Percentiles rank a stretch among this genome's conserved stretches.
Conservation (phyloP, 2,888 invertebrate species). For the Leptinotarsa haldemani region DNA sequence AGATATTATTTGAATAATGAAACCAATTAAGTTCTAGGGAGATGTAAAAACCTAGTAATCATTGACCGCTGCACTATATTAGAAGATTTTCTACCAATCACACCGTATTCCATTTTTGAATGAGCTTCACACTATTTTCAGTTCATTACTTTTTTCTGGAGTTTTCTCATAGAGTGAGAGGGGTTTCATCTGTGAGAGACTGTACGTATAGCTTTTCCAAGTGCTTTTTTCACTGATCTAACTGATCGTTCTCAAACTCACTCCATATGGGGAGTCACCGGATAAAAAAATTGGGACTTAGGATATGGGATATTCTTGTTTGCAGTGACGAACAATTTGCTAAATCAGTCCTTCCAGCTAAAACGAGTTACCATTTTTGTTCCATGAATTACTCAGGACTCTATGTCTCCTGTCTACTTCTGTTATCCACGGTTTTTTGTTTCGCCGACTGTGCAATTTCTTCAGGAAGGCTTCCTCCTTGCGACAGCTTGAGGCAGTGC, state of each 20-base stretch:
- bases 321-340: neutral
- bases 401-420: too few relatives aligned
- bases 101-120: too few relatives aligned
- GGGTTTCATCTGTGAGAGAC: neutral
- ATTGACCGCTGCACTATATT: too few relatives aligned
- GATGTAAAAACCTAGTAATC: too few relatives aligned
- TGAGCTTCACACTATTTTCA: too few relatives aligned
- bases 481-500: neutral
- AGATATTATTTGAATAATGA: too few relatives aligned
- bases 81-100: too few relatives aligned
- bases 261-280: conserved; percentile 2
- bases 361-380: neutral
- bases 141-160: too few relatives aligned
- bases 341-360: neutral
- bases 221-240: conserved; percentile 3
- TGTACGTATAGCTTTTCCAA: neutral
- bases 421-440: neutral
- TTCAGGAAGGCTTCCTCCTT: too few relatives aligned
- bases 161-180: neutral
- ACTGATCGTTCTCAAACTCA: neutral
- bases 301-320: neutral
- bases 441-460: neutral
- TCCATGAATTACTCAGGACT: neutral
- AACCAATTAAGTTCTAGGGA: too few relatives aligned
- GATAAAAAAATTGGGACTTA: neutral